Conservation (phyloP, 2,888 invertebrate species). For the Drosophila mimetica region DNA sequence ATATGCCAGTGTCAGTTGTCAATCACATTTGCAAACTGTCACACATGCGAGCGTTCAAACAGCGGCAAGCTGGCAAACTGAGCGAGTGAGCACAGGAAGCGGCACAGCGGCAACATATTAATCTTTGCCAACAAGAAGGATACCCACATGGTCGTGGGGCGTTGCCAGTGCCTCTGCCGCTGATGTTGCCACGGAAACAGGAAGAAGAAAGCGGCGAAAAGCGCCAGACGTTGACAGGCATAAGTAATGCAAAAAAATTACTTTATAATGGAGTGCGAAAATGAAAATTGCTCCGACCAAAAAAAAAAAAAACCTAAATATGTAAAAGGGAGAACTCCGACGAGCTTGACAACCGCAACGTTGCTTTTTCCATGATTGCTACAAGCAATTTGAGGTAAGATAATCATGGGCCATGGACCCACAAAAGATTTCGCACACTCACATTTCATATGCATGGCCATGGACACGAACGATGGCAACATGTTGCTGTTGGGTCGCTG, state of each 20-base stretch:
- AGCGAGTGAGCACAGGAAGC: constrained; percentile 60
- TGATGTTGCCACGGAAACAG: constrained; percentile 62
- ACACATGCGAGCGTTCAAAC: constrained; percentile 60
- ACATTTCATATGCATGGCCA: constrained; percentile 34
- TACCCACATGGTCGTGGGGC: constrained; percentile 32
- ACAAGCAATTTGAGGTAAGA: constrained; percentile 79
- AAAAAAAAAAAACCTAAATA: constrained; percentile 1
- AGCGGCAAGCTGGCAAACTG: constrained; percentile 18
- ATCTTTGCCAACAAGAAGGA: constrained; percentile 75
- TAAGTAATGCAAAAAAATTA: constrained; percentile 80
- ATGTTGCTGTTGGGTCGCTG: constrained; percentile 57
- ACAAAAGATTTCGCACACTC: constrained; percentile 37
- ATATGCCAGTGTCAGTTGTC: constrained; percentile 81
- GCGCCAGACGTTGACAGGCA: constrained; percentile 75
- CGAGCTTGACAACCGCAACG: constrained; percentile 23
- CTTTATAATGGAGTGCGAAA: constrained; percentile 81
- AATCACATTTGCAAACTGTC: constrained; percentile 82
- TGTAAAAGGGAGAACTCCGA: constrained; percentile 1
- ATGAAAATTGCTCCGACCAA: constrained; percentile 70
- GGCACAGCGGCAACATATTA: constrained; percentile 72
- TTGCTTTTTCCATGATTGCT: constrained; percentile 71
- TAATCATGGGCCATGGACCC: constrained; percentile 58
- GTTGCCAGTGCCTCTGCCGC: constrained; percentile 19
- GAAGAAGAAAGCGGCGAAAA: constrained; percentile 59
- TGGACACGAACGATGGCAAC: constrained; percentile 49